phyloP scores from a whole-genome alignment of 2,888 invertebrate genomes.

The Amphipyra tragopoginis region DNA sequence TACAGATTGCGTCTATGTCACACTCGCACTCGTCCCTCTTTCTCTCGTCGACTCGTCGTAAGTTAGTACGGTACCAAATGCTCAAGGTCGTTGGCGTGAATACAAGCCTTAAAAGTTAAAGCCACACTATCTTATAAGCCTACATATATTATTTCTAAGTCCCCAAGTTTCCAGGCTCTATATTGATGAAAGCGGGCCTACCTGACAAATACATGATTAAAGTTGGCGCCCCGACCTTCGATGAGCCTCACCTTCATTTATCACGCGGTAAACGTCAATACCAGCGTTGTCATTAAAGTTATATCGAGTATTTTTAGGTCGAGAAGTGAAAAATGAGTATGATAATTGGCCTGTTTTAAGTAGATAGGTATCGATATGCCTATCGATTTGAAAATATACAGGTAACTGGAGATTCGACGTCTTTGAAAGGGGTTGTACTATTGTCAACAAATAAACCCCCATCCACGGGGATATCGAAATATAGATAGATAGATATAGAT shows the following conservation, averaged over 20 bases:
- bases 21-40: too few species aligned
- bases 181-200: constrained; percentile 22
- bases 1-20: too few species aligned
- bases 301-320: constrained; percentile 8
- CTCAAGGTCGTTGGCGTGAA: too few species aligned
- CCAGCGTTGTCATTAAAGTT: constrained; percentile 10
- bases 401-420: too few species aligned
- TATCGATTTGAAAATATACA: not conserved
- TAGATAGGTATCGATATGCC: not conserved
- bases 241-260: constrained; percentile 24
- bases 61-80: too few species aligned
- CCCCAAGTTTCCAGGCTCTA: constrained; percentile 4
- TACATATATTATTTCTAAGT: not conserved
- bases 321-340: constrained; percentile 4
- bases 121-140: too few species aligned
- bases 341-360: not conserved
- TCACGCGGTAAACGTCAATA: constrained; percentile 33
- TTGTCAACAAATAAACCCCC: too few species aligned
- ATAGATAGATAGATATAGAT: too few species aligned
- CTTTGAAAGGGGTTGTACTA: too few species aligned
- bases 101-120: too few species aligned
- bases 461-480: too few species aligned
- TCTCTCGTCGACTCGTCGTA: too few species aligned
- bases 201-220: constrained; percentile 38
- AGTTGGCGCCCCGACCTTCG: constrained; percentile 9